Percentiles rank a stretch among this genome's conserved stretches.
phyloP scores from a whole-genome alignment of 2,113 vertebrate genomes.

The Acanthisitta chloris region DNA sequence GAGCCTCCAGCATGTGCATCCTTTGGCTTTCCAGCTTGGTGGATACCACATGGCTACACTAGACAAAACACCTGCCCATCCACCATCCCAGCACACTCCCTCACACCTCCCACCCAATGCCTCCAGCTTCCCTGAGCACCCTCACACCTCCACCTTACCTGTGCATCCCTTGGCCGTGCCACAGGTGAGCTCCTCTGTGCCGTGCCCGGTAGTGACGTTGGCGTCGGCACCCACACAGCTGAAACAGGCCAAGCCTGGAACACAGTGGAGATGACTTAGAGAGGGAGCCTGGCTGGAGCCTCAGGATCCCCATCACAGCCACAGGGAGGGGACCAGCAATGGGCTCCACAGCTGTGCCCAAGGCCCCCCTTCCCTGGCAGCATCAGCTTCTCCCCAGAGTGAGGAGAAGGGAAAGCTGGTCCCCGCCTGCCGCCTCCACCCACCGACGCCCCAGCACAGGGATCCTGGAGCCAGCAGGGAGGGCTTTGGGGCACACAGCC shows the following conservation, averaged over 20 bases:
- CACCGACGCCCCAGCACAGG: background rate
- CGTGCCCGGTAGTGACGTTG: background rate
- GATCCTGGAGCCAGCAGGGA: rapidly evolving
- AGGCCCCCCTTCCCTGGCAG: background rate
- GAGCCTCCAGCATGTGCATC: rapidly evolving
- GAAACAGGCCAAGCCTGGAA: background rate
- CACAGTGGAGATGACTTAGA: rapidly evolving
- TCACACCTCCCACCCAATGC: rapidly evolving
- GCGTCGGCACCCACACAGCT: background rate
- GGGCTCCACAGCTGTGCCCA: background rate
- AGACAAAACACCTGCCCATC: background rate
- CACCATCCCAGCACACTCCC: background rate
- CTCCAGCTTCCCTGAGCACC: rapidly evolving
- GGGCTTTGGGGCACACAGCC: background rate
- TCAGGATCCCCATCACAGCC: rapidly evolving
- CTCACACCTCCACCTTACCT: background rate
- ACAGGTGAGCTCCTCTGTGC: background rate
- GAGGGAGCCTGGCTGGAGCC: background rate
- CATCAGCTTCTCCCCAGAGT: background rate
- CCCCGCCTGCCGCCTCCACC: background rate
- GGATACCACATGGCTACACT: rapidly evolving
- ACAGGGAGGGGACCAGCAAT: background rate
- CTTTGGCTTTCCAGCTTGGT: background rate
- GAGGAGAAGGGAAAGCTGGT: background rate
- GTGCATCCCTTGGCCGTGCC: background rate